These are phyloP conservation scores for Temnothorax unifasciatus DNA, from an alignment of 2,888 invertebrate genomes.

Conservation along the genomic window DNA sequence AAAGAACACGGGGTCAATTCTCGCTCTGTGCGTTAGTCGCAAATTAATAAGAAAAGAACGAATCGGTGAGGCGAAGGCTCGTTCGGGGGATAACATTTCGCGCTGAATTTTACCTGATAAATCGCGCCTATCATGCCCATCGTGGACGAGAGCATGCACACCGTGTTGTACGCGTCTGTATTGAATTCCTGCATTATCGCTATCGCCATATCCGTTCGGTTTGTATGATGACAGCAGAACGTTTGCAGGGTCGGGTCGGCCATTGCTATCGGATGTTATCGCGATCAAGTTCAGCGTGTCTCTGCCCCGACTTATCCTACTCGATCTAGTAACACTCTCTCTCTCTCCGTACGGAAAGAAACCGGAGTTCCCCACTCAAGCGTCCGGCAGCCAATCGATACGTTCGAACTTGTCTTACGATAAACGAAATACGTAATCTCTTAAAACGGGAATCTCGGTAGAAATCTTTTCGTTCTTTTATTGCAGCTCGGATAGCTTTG, in stretches of 20 bases:
- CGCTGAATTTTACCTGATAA: constrained; percentile 89
- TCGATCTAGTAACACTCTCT: constrained; percentile 32
- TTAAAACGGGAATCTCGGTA: not conserved
- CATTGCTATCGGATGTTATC: constrained; percentile 86
- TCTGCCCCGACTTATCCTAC: constrained; percentile 2
- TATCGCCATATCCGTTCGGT: constrained; percentile 89
- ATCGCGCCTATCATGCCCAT: constrained; percentile 92
- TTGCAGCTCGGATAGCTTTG: constrained; percentile 12
- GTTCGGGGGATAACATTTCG: not conserved
- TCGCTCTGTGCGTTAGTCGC: not conserved
- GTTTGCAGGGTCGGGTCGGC: constrained; percentile 95
- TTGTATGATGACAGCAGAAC: constrained; percentile 92
- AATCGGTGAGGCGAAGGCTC: not conserved
- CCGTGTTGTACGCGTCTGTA: constrained; percentile 91
- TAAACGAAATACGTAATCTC: not conserved
- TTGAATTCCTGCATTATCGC: constrained; percentile 91
- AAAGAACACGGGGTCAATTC: not conserved
- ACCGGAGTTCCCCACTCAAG: constrained; percentile 6
- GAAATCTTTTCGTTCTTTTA: constrained; percentile 7
- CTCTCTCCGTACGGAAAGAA: constrained; percentile 3
- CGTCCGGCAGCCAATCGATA: not conserved
- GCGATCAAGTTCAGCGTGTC: constrained; percentile 78
- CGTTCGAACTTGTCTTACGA: not conserved
- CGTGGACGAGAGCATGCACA: constrained; percentile 91
- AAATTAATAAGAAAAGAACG: constrained; percentile 9